Percentiles rank a stretch among this genome's conserved stretches.
phyloP scores from a whole-genome alignment of 2,888 invertebrate genomes.

The Heterodera filipjevi region DNA sequence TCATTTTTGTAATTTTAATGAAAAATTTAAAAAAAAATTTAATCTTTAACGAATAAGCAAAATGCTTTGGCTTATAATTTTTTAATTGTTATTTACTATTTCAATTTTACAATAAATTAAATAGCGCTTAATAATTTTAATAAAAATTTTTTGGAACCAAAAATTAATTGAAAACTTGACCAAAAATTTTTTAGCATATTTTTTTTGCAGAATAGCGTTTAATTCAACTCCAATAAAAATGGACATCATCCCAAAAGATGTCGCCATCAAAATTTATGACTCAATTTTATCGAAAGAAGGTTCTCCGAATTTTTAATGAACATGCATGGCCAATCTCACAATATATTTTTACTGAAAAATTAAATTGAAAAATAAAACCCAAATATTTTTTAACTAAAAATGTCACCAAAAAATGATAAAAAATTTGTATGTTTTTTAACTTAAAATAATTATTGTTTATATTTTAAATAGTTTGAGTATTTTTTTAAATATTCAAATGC shows the following conservation, averaged over 20 bases:
- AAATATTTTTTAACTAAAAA: too few relatives aligned
- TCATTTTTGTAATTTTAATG: too few relatives aligned
- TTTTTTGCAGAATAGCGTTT: too few relatives aligned
- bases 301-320: too few relatives aligned
- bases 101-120: background rate
- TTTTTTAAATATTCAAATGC: background rate
- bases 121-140: too few relatives aligned
- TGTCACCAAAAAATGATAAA: background rate
- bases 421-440: background rate
- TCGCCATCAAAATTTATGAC: constrained; percentile 5
- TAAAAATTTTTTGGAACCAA: background rate
- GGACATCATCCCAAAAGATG: background rate
- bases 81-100: too few relatives aligned
- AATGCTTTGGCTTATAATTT: too few relatives aligned
- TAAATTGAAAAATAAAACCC: background rate
- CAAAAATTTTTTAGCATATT: too few relatives aligned
- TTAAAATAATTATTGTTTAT: background rate
- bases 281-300: background rate
- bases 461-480: background rate
- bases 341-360: background rate
- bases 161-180: background rate
- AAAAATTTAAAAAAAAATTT: background rate
- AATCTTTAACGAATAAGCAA: too few relatives aligned
- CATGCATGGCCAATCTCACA: too few relatives aligned
- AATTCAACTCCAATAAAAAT: background rate